A percentile compares a stretch with the other conserved stretches of the same genome.
Conservation (phyloP, 2,797 vertebrate species). For the Hafferia zeledoni region DNA sequence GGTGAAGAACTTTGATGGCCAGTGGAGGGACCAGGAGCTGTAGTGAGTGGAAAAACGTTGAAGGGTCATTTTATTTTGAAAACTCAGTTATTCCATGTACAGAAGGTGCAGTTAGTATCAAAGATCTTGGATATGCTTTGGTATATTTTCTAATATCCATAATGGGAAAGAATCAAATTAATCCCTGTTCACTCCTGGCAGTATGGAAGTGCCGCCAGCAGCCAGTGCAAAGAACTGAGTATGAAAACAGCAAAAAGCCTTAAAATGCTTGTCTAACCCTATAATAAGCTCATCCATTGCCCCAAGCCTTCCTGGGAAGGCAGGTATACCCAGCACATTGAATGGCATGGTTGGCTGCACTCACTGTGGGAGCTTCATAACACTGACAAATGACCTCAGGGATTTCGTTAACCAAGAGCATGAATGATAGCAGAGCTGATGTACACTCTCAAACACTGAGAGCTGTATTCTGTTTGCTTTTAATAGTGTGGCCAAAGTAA, state of each 20-base stretch:
- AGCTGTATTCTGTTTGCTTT: not conserved
- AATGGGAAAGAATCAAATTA: not conserved
- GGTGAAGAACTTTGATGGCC: not conserved
- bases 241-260: not conserved
- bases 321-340: not conserved
- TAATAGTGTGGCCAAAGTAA: not conserved
- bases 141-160: not conserved
- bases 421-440: not conserved
- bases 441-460: not conserved
- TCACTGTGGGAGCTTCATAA: not conserved
- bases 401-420: not conserved
- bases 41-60: not conserved
- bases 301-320: not conserved
- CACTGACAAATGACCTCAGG: not conserved
- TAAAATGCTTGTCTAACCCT: not conserved
- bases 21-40: not conserved
- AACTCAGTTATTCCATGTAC: rapidly evolving
- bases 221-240: not conserved
- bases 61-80: not conserved
- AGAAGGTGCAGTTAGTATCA: not conserved
- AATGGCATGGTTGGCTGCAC: not conserved
- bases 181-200: not conserved
- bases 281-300: not conserved
- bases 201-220: not conserved
- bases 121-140: not conserved